Base-by-base conservation (phyloP, 2,113 vertebrate genomes). In the Lipophrys pholis region DNA sequence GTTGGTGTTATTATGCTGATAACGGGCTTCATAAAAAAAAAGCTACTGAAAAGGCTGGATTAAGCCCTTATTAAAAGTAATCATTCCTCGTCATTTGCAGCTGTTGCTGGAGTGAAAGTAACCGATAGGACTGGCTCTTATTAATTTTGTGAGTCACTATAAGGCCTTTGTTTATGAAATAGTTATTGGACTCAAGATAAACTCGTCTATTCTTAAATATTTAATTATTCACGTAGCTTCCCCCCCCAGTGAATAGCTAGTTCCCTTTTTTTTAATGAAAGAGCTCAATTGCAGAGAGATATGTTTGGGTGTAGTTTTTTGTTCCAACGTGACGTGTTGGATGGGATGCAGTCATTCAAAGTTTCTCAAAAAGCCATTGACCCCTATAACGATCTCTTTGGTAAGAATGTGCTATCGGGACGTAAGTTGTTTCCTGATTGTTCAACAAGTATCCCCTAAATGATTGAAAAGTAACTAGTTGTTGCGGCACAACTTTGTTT, bases 21-120 rank as follows among this genome's bases (percentile, higher is more conserved):
- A 68, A 48, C 43, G 5, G 58, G 48, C 69, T 69, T 79, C 62
- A 80, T 81, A 30, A 30, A 30, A 30, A 30, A 73, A 76, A 71
- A 51, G 9, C 66, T 61, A 42, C 21, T 53, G 62, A 74, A 78
- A 81, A 64, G 52, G 52, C 48, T 60, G 65, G 42, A 83, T 78
- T 80, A 66, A 56, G 54, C 42, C 51, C 40, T 87, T 82, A 87
- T 82, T 79, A 88, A 85, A 88, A 70, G 63, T 43, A 71, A 83
- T 82, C 69, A 81, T 75, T 71, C 61, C 72, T 42, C 10, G 5
- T 82, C 10, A 53, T 72, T 63, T 2, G 0, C 75, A 77, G 63
- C 69, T 77, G 63, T 72, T 63, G 16, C 36, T 63, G 52, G 48
- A 63, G 60, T 83, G 41, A 73, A 56, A 60, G 67, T 65, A 74